These are phyloP conservation scores for Orthosia gothica DNA, from an alignment of 2,888 invertebrate species.

Conservation along the genomic window DNA sequence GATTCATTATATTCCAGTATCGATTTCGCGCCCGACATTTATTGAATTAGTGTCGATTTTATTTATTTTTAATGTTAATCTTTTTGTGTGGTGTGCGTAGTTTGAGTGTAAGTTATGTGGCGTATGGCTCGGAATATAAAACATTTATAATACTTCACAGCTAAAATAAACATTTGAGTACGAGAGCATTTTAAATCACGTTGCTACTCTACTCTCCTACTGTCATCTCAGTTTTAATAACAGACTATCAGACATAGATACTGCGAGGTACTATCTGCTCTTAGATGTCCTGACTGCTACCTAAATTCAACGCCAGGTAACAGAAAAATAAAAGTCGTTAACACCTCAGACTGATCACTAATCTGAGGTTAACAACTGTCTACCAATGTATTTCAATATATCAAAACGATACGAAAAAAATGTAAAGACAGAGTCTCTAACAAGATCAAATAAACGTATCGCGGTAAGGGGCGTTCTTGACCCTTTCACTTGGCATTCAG, in stretches of 20 bases:
- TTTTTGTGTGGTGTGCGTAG: slow-evolving; percentile 17
- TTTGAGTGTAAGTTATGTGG: slow-evolving; percentile 3
- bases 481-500: no score
- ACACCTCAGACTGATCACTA: no score
- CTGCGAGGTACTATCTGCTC: background rate
- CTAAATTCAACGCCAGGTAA: background rate
- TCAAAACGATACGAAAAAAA: no score
- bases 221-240: background rate
- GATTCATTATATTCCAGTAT: slow-evolving; percentile 65
- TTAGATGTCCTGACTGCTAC: background rate
- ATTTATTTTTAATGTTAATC: slow-evolving; percentile 44
- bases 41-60: slow-evolving; percentile 60
- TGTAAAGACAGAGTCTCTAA: no score
- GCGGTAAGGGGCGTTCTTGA: no score
- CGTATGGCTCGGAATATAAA: background rate
- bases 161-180: background rate
- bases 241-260: background rate
- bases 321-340: no score
- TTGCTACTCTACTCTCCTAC: no score
- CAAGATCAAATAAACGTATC: no score
- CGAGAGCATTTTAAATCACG: background rate
- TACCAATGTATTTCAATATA: no score
- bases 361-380: no score
- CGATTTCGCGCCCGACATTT: slow-evolving; percentile 63
- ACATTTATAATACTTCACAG: background rate